Conservation (phyloP, 2,888 invertebrate genomes). For the Julus scandinavius region DNA sequence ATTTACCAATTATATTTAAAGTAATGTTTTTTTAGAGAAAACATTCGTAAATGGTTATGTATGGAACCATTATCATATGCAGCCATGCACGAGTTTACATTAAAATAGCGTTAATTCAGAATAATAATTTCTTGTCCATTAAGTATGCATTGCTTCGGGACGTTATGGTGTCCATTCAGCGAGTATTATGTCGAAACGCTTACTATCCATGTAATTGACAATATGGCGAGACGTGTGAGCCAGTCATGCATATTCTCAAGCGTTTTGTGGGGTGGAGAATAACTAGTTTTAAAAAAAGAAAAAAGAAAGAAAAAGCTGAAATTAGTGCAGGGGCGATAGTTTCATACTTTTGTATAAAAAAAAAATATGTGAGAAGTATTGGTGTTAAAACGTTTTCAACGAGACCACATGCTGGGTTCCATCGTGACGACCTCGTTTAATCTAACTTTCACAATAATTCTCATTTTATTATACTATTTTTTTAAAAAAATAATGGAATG, state of each 20-base stretch:
- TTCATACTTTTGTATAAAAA: background rate
- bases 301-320: constrained; percentile 11
- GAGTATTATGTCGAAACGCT: background rate
- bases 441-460: constrained; percentile 18
- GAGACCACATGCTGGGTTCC: background rate
- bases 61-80: background rate
- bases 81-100: background rate
- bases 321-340: constrained; percentile 35
- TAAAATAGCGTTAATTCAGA: background rate
- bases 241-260: constrained; percentile 34
- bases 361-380: background rate
- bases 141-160: background rate
- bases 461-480: background rate
- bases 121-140: background rate
- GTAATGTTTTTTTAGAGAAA: no score
- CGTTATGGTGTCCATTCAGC: background rate
- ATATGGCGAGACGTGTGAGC: constrained; percentile 25
- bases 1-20: no score
- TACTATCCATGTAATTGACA: constrained; percentile 36
- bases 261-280: constrained; percentile 5
- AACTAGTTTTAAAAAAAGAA: constrained; percentile 16
- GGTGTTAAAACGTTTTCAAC: background rate
- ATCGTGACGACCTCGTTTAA: constrained; percentile 31
- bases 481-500: background rate
- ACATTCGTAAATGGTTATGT: no score